phyloP scores from a whole-genome alignment of 2,888 invertebrate genomes.

The Aporophyla nigra region DNA sequence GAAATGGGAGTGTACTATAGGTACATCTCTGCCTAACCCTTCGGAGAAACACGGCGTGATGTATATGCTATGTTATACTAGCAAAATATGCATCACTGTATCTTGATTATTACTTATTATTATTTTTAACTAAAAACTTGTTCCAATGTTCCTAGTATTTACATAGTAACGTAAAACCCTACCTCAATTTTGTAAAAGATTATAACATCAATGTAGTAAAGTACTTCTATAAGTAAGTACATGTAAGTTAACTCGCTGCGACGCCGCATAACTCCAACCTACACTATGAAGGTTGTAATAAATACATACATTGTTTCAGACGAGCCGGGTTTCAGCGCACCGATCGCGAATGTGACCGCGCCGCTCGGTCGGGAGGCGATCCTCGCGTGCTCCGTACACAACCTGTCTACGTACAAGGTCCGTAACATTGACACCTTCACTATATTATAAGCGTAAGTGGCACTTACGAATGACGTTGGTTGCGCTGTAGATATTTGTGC shows the following conservation, averaged over 20 bases:
- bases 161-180: neutral
- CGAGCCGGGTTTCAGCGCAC: slow-evolving; percentile 95
- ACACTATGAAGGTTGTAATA: slow-evolving; percentile 34
- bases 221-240: neutral
- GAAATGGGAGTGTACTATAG: too few relatives aligned
- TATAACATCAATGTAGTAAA: neutral
- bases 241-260: slow-evolving; percentile 6
- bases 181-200: neutral
- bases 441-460: slow-evolving; percentile 9
- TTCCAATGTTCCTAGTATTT: neutral
- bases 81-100: neutral
- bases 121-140: too few relatives aligned
- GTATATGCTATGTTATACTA: too few relatives aligned
- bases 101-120: neutral
- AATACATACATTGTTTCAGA: slow-evolving; percentile 86
- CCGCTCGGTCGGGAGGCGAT: slow-evolving; percentile 96
- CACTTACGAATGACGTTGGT: slow-evolving; percentile 9
- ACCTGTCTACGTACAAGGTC: slow-evolving; percentile 96
- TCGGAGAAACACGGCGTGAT: too few relatives aligned
- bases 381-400: slow-evolving; percentile 95
- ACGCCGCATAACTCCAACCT: slow-evolving; percentile 26
- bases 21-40: too few relatives aligned
- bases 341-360: slow-evolving; percentile 95
- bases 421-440: slow-evolving; percentile 58
- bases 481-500: slow-evolving; percentile 15